phyloP scores from a whole-genome alignment of 2,888 invertebrate genomes.

The Ormyrus thymus region DNA sequence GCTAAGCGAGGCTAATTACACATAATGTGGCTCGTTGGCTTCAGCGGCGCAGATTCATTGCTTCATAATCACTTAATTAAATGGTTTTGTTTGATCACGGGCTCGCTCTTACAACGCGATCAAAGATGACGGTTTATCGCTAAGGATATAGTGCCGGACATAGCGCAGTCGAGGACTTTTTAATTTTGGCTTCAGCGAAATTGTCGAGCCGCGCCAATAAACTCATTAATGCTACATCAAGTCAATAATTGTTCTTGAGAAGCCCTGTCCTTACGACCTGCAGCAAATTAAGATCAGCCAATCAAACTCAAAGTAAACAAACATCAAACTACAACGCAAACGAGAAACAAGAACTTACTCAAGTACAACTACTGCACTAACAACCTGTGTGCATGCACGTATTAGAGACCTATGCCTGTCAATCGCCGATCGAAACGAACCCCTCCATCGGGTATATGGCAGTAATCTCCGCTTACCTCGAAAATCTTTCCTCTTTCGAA shows the following conservation, averaged over 20 bases:
- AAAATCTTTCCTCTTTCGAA: too few species aligned
- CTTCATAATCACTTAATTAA: conserved; percentile 40
- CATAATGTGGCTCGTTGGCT: background rate
- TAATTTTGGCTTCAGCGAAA: too few species aligned
- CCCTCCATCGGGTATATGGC: too few species aligned
- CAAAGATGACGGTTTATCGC: too few species aligned
- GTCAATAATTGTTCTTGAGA: too few species aligned
- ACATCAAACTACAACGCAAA: background rate
- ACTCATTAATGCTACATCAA: too few species aligned
- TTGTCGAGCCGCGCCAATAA: too few species aligned
- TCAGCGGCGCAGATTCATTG: conserved; percentile 8
- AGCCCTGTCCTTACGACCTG: background rate
- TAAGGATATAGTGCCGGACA: too few species aligned
- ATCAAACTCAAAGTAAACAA: conserved; percentile 22
- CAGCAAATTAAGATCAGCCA: conserved; percentile 16
- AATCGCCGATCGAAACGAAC: too few species aligned
- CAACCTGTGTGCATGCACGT: background rate
- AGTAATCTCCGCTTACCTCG: too few species aligned
- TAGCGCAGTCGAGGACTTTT: too few species aligned
- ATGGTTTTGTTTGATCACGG: background rate
- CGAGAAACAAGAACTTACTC: background rate
- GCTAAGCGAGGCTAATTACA: conserved; percentile 10
- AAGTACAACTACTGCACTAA: conserved; percentile 9
- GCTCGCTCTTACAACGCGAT: background rate
- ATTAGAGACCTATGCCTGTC: background rate